Evolutionary conservation across 1,140 invertebrate genomes (phyloP).

Genomic region (Drosophila sproati): DNA sequence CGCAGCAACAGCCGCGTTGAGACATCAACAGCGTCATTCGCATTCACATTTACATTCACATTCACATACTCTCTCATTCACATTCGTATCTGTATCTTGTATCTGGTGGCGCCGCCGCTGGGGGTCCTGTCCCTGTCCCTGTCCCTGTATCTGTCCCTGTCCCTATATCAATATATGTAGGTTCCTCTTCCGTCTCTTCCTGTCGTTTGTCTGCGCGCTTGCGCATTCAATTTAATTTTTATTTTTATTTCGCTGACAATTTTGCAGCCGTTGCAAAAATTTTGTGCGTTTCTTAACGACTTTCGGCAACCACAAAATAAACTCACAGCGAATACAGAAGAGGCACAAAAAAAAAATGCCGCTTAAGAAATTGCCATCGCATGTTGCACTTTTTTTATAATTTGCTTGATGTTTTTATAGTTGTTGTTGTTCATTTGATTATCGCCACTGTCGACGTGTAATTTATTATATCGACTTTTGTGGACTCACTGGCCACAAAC

Average conservation of each 20-base stretch:
- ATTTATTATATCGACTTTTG: slow-evolving; percentile 80
- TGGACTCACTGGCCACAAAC: slow-evolving; percentile 6
- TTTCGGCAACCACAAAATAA: slow-evolving; percentile 40
- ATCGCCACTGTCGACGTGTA: slow-evolving; percentile 80
- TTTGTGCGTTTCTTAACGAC: slow-evolving; percentile 73
- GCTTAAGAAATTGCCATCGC: slow-evolving; percentile 50
- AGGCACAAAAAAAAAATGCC: slow-evolving; percentile 20
- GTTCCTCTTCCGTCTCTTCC: not conserved
- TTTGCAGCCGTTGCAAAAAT: slow-evolving; percentile 66
- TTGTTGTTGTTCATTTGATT: slow-evolving; percentile 77
- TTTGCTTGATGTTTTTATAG: slow-evolving; percentile 35
- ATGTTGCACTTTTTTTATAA: slow-evolving; percentile 59
- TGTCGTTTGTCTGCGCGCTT: slow-evolving; percentile 56
- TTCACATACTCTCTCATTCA: slow-evolving; percentile 38
- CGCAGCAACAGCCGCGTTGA: slow-evolving; percentile 55
- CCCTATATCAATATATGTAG: not conserved
- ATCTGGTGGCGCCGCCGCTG: slow-evolving; percentile 80
- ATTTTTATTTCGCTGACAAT: slow-evolving; percentile 74
- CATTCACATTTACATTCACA: slow-evolving; percentile 36
- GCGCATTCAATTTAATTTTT: slow-evolving; percentile 81
- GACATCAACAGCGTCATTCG: slow-evolving; percentile 16
- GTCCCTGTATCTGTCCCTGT: slow-evolving; percentile 25
- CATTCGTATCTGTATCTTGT: slow-evolving; percentile 77
- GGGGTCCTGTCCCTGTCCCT: slow-evolving; percentile 65
- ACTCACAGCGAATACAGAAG: slow-evolving; percentile 15